Base-by-base conservation (phyloP, 2,888 invertebrate genomes). In the Amaurobius ferox region DNA sequence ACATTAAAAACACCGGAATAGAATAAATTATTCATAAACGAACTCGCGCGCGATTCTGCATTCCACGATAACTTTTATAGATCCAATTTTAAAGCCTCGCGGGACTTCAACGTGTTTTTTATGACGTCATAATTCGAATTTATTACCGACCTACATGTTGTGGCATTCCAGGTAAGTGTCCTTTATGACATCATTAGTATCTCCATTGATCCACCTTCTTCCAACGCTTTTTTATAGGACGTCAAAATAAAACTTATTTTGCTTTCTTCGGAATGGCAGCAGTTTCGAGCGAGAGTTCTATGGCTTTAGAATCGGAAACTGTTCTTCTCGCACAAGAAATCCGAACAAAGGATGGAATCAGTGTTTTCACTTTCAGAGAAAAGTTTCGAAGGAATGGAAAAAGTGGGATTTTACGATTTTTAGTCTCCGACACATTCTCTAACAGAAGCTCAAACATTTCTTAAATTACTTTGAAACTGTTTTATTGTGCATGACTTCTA, bases 61-160 rank as follows among this genome's bases (percentile, higher is more conserved):
- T n/a, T n/a, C n/a, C n/a, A n/a, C n/a, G n/a, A n/a, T n/a, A n/a
- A n/a, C n/a, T n/a, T n/a, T n/a, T n/a, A n/a, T n/a, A n/a, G n/a
- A n/a, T n/a, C n/a, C n/a, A n/a, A n/a, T n/a, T n/a, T n/a, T n/a
- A n/a, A n/a, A n/a, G n/a, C n/a, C n/a, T n/a, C n/a, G n/a, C n/a
- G n/a, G n/a, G n/a, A n/a, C n/a, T n/a, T n/a, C n/a, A n/a, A n/a
- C n/a, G 44, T 44, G 16, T 16, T 44, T 44, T 44, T 44, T 44
- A 44, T 44, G 44, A 44, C 44, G 44, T 44, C 6, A 44, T 44
- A 44, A 44, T 44, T 44, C 44, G 44, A 44, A 44, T 44, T 44
- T 44, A 44, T 44, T 44, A 44, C 44, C 9, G 13, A 44, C 44
- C 9, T 9, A 44, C 44, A 44, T 5, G 16, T 19, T 5, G 5